Conservation (phyloP, 2,888 invertebrate genomes). For the Boloria euphrosyne region DNA sequence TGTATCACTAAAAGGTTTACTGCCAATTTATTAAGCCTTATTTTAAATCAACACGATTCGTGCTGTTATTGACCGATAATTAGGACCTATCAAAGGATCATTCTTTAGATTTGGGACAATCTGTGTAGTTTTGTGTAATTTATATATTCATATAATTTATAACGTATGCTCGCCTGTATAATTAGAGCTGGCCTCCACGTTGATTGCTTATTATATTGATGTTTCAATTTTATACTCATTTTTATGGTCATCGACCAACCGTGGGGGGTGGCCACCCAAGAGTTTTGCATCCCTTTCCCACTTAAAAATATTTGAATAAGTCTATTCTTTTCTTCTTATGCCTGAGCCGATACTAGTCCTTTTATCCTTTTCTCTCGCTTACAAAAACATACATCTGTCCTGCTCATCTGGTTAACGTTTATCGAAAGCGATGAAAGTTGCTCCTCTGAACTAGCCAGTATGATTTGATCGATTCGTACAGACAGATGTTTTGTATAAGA, state of each 20-base stretch:
- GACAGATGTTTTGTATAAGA: constrained; percentile 54
- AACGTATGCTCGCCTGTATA: constrained; percentile 73
- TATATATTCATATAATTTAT: constrained; percentile 67
- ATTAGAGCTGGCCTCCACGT: constrained; percentile 71
- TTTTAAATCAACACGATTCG: constrained; percentile 9
- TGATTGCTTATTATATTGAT: constrained; percentile 83
- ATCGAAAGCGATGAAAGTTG: constrained; percentile 70
- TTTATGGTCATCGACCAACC: constrained; percentile 82
- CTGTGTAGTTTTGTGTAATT: constrained; percentile 55
- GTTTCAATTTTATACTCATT: constrained; percentile 83
- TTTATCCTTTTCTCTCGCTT: constrained; percentile 55
- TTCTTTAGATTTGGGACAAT: constrained; percentile 57
- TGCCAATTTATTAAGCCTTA: too few species aligned
- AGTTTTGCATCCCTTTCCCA: constrained; percentile 55
- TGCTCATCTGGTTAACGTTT: constrained; percentile 58
- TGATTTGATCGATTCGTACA: constrained; percentile 46
- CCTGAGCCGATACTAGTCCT: constrained; percentile 55
- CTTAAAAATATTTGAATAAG: constrained; percentile 47
- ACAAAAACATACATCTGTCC: constrained; percentile 40
- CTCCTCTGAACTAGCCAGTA: constrained; percentile 50
- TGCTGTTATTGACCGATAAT: constrained; percentile 10
- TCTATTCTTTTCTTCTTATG: constrained; percentile 62
- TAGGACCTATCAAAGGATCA: constrained; percentile 11
- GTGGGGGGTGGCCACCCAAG: constrained; percentile 83
- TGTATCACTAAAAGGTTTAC: too few species aligned